Evolutionary conservation across 2,888 invertebrate genomes (phyloP), one percentile per base, ranked within the genome.

Genomic region (Metopia argyrocephala): DNA sequence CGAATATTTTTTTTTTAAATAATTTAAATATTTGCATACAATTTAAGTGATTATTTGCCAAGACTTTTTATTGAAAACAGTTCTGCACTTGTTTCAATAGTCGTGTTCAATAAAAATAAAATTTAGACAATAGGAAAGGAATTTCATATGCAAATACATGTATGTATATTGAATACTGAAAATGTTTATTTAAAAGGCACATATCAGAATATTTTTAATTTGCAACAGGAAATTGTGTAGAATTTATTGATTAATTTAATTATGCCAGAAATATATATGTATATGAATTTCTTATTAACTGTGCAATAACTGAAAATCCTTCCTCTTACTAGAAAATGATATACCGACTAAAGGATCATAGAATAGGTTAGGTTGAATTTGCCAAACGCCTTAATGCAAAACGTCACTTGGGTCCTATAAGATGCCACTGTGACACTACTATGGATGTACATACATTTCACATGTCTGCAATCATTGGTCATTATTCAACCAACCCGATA

Each of bases 1-100:
- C 38, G 15, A 38, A 38, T 38, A 38, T 62, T n/a, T 61, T 62
- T 46, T 46, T 62, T 62, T 12, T 25, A 45, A 62, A 48, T 48
- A 62, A 46, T 48, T 62, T 46, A 54, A 38, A 38, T 38, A 38
- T 38, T 54, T 31, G 21, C 20, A 46, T 20, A 27, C 27, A 27
- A 46, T 46, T 62, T 62, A 46, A 48, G 18, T 48, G 27, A 48
- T 62, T 62, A 46, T 62, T 48, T 57, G 18, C 27, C 12, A 46
- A 25, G 6, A 23, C 27, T 27, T 27, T 18, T 27, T 57, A 28
- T 57, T 57, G 9, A 31, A 48, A 48, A 45, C 38, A 7, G 21
- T 27, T 25, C 18, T 1, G 18, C 62, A 62, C 12, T 45, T 62
- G 62, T 62, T 25, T 62, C 48, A 62, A 62, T 20, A 62, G 7